Percentiles rank a stretch among this genome's conserved stretches.
Conservation (phyloP, 2,797 vertebrate species). For the Pampus argenteus region DNA sequence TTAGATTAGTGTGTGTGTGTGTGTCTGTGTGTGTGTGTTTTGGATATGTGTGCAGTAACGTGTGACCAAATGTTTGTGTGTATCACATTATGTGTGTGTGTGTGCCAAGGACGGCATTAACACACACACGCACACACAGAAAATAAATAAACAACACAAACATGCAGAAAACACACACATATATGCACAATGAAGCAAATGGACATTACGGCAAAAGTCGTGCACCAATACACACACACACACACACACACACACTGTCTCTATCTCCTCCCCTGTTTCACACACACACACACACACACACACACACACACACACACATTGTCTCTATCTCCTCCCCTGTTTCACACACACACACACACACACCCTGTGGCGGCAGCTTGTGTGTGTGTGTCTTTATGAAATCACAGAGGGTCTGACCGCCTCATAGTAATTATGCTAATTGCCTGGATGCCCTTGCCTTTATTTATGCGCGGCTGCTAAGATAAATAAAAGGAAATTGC, state of each 20-base stretch:
- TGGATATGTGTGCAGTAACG: conserved; percentile 1
- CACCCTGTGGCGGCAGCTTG: conserved; percentile 38
- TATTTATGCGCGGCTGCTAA: conserved; percentile 99
- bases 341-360: conserved; percentile 32
- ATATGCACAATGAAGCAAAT: conserved; percentile 32
- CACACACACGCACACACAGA: conserved; percentile 50
- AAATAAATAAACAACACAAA: conserved; percentile 30
- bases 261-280: conserved; percentile 30
- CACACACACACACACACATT: conserved; percentile 26
- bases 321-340: conserved; percentile 42
- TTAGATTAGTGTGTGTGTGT: conserved; percentile 23
- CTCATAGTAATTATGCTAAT: conserved; percentile 99
- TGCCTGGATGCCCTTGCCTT: conserved; percentile 99
- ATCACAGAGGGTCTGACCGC: conserved; percentile 98
- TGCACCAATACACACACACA: conserved; percentile 19
- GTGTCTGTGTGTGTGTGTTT: conserved; percentile 9
- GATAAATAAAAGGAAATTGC: conserved; percentile 99
- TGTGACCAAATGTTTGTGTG: conserved; percentile 21
- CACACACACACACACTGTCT: conserved; percentile 25
- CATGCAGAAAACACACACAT: conserved; percentile 9
- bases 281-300: conserved; percentile 36
- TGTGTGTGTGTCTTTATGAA: conserved; percentile 81
- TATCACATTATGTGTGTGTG: not conserved
- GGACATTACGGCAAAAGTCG: conserved; percentile 34
- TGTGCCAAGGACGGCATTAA: conserved; percentile 51